A percentile compares a stretch with the other conserved stretches of the same genome.
These are phyloP conservation scores for Acanthurus tractus DNA, from an alignment of 2,797 vertebrate genomes.

Conservation along the genomic window DNA sequence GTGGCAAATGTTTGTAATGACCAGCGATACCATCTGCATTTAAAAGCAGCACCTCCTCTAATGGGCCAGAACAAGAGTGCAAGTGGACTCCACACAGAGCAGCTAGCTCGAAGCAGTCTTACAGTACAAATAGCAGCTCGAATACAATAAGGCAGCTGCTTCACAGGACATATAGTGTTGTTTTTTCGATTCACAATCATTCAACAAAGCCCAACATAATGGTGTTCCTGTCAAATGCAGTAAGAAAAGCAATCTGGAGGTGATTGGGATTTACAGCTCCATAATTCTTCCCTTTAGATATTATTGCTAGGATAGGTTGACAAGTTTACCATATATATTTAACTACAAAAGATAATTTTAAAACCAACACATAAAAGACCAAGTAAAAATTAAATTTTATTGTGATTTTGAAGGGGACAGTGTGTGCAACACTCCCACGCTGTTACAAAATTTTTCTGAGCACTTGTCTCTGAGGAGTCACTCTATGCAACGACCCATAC, in stretches of 20 bases:
- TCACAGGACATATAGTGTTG: too few relatives aligned
- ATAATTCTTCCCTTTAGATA: neutral
- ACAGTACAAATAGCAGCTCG: neutral
- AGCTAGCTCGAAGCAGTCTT: neutral
- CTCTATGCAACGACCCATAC: neutral
- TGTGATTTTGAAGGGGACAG: neutral
- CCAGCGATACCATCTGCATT: neutral
- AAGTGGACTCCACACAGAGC: neutral
- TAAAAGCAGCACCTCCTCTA: slow-evolving; percentile 3
- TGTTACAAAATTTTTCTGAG: neutral
- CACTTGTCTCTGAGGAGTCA: neutral
- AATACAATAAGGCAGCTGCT: too few relatives aligned
- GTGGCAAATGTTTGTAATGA: neutral
- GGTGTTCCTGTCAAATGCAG: neutral
- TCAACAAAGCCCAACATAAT: neutral
- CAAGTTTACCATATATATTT: too few relatives aligned
- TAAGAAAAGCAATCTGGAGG: neutral
- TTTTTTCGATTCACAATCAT: too few relatives aligned
- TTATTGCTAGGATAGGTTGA: neutral
- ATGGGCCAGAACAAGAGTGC: neutral
- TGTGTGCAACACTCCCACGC: neutral
- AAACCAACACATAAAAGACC: neutral
- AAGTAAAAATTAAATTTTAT: neutral
- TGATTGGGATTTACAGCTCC: neutral
- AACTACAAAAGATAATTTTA: neutral